Percentiles rank a stretch among this genome's conserved stretches.
phyloP scores from a whole-genome alignment of 2,888 invertebrate species.

The Quadroppia sp. region DNA sequence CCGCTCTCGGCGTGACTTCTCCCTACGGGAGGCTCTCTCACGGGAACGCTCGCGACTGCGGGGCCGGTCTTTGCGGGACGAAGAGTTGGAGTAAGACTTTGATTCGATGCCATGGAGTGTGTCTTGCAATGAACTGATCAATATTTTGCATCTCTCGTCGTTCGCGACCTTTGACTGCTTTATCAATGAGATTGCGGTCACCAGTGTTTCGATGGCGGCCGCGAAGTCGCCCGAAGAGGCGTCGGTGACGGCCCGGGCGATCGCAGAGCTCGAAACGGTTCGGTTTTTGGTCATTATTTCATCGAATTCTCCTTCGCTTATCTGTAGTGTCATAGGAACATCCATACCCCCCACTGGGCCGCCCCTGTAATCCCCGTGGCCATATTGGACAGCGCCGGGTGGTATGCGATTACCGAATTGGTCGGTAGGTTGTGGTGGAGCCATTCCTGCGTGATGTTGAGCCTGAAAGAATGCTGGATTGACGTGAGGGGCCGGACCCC shows the following conservation, averaged over 20 bases:
- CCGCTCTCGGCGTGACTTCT: conserved; percentile 50
- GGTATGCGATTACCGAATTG: conserved; percentile 62
- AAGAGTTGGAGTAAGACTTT: conserved; percentile 77
- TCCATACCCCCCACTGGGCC: conserved; percentile 18
- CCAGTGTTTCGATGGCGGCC: conserved; percentile 95
- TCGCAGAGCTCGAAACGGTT: conserved; percentile 95
- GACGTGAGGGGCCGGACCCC: conserved; percentile 75
- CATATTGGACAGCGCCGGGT: conserved; percentile 56
- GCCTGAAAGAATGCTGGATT: conserved; percentile 95
- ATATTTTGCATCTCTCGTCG: conserved; percentile 96
- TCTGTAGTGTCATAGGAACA: conserved; percentile 50
- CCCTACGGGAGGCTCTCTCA: conserved; percentile 50
- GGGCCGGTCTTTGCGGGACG: conserved; percentile 58
- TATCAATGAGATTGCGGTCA: conserved; percentile 96
- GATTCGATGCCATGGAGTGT: conserved; percentile 95
- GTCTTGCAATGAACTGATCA: conserved; percentile 93
- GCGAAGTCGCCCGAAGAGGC: conserved; percentile 93
- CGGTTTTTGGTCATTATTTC: conserved; percentile 96
- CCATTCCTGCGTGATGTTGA: conserved; percentile 58
- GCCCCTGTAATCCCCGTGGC: conserved; percentile 46
- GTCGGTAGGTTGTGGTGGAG: conserved; percentile 59
- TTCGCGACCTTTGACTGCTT: conserved; percentile 94
- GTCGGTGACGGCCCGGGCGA: conserved; percentile 93
- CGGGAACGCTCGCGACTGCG: conserved; percentile 67
- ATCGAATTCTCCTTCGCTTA: conserved; percentile 87